Evolutionary conservation across 1,140 invertebrate genomes (phyloP).

Genomic region (Drosophila virilis): DNA sequence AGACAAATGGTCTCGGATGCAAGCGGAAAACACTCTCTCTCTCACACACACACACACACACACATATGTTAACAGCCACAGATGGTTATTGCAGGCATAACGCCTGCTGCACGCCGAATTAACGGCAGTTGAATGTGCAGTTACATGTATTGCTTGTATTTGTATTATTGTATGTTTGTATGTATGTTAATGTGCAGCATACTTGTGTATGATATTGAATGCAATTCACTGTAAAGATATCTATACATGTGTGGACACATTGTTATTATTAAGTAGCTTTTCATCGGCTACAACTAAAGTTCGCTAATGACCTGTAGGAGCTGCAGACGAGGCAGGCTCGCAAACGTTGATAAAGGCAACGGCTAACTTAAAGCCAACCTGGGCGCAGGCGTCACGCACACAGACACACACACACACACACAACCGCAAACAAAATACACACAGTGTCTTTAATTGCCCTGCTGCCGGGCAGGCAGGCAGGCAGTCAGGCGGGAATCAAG

Average conservation of each 20-base stretch:
- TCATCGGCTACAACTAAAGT: conserved; percentile 57
- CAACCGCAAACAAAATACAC: conserved; percentile 24
- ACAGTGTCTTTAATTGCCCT: conserved; percentile 64
- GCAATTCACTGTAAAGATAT: conserved; percentile 56
- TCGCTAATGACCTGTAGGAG: conserved; percentile 61
- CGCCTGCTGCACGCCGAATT: conserved; percentile 46
- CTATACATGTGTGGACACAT: conserved; percentile 45
- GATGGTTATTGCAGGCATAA: conserved; percentile 54
- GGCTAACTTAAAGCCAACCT: conserved; percentile 48
- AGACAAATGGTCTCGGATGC: conserved; percentile 49
- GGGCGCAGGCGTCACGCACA: conserved; percentile 30
- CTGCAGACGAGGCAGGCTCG: conserved; percentile 9
- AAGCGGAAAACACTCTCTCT: conserved; percentile 10
- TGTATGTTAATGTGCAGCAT: conserved; percentile 18
- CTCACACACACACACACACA: neutral
- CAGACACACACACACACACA: neutral
- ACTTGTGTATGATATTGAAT: conserved; percentile 46
- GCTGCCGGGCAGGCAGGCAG: conserved; percentile 31
- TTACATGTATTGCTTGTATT: too few species aligned
- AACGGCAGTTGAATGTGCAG: neutral
- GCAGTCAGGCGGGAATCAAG: neutral
- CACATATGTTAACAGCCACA: conserved; percentile 8
- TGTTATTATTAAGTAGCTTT: conserved; percentile 56
- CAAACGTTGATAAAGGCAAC: conserved; percentile 40
- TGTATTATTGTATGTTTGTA: conserved; percentile 1